Evolutionary conservation across 2,797 vertebrate genomes (phyloP), one percentile per base, ranked within the genome.

Genomic region (Pelodytes ibericus): DNA sequence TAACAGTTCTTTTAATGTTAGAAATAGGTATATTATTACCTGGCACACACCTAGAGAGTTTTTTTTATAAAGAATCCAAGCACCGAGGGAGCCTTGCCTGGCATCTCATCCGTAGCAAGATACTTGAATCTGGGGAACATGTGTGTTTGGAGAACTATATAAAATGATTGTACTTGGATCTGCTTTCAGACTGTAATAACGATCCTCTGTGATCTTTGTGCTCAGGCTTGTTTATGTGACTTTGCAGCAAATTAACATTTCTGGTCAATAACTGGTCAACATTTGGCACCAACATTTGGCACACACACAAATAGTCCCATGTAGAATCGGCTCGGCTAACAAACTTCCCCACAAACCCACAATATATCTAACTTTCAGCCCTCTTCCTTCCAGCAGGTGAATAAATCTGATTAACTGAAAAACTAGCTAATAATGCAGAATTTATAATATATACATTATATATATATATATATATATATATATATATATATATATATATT

Each of bases 201-300:
- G 67, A 68, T 67, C 63, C 24, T 3, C 30, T 69, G 73, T 68
- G 57, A 62, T 68, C 65, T 62, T 7, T 25, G 27, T 44, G 47
- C 27, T 30, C 26, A 18, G 6, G 26, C 2, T 60, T 62, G 60
- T 62, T 75, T 62, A 66, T 69, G n/a, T 11, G 64, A 61, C 72
- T 75, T 27, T 68, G 64, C 57, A 68, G 47, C 44, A 62, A 25
- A 59, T 58, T 44, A 66, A 74, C 74, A 63, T 62, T 75, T 62
- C 29, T 53, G 20, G 2, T 53, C 47, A 75, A 41, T 29, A 63
- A 41, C 4, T 61, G 59, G 57, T 69, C 65, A 61, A 25, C 57
- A 39, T 61, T 62, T 75, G 57, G 64, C 56, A 68, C 6, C 33
- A 31, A 15, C 30, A 22, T 65, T n/a, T 67, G 36, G 53, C 64